Conservation (phyloP, 2,888 invertebrate genomes). For the Platycnemis pennipes region DNA sequence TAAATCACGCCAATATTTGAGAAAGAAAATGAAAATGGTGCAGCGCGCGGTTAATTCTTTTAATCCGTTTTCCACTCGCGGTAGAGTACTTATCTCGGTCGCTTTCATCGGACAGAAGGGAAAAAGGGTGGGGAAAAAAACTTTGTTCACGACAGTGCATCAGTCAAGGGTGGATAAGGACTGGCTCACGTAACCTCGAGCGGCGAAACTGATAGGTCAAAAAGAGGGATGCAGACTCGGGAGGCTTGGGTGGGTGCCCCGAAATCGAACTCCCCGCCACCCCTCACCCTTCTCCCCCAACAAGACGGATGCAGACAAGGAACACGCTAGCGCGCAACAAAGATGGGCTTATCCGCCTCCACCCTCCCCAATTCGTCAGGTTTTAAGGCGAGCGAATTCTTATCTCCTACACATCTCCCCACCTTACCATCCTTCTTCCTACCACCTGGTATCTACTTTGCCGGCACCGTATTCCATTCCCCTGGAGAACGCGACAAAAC, state of each 20-base stretch:
- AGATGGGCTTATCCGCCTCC: not conserved
- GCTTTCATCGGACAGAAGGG: too few relatives aligned
- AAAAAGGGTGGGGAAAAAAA: too few relatives aligned
- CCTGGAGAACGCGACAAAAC: constrained; percentile 28
- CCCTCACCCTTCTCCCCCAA: not conserved
- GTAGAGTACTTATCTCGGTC: too few relatives aligned
- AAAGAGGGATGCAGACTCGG: too few relatives aligned
- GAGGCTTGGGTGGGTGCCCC: not conserved
- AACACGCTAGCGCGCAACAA: not conserved
- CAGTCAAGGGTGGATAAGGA: too few relatives aligned
- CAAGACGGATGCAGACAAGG: not conserved
- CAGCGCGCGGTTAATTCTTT: too few relatives aligned
- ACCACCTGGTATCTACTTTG: not conserved
- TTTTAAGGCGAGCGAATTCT: not conserved
- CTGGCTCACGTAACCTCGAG: too few relatives aligned
- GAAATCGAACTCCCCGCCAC: not conserved
- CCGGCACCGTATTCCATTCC: constrained; percentile 51
- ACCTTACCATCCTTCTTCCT: not conserved
- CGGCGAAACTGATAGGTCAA: too few relatives aligned
- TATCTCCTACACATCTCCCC: not conserved
- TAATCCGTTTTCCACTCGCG: too few relatives aligned
- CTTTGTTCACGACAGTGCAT: too few relatives aligned
- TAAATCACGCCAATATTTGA: too few relatives aligned
- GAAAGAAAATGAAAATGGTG: too few relatives aligned
- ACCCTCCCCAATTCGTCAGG: not conserved